These are phyloP conservation scores for Siphamia tubifer DNA, from an alignment of 2,113 vertebrate genomes.

Conservation along the genomic window DNA sequence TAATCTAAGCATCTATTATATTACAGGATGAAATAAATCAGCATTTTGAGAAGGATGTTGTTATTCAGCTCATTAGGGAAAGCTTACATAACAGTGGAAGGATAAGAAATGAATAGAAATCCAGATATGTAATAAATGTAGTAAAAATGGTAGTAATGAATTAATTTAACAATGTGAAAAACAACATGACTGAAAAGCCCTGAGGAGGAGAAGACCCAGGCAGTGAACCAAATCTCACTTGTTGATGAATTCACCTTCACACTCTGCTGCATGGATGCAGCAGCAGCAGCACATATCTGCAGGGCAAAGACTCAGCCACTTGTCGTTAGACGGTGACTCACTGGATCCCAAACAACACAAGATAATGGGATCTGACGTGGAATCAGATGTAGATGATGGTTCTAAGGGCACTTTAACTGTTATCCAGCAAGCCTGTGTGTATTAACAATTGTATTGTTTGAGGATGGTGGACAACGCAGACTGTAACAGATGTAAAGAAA, in stretches of 20 bases:
- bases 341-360: neutral
- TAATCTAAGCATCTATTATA: no score
- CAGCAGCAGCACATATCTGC: conserved; percentile 8
- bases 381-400: conserved; percentile 23
- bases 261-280: conserved; percentile 24
- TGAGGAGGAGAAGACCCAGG: conserved; percentile 33
- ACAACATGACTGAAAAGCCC: neutral
- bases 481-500: neutral
- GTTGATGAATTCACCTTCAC: conserved; percentile 35
- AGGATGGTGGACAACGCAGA: neutral
- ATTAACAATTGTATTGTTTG: conserved; percentile 1
- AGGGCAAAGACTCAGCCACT: conserved; percentile 1
- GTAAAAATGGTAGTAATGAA: neutral
- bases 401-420: neutral
- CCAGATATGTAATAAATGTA: no score
- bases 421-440: neutral
- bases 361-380: conserved; percentile 34
- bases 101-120: no score
- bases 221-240: conserved; percentile 42
- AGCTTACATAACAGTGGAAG: no score
- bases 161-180: neutral
- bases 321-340: conserved; percentile 42
- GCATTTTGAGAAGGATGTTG: no score
- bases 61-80: neutral
- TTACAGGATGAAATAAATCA: no score